Evolutionary conservation across 1,140 invertebrate genomes (phyloP), one percentile per base, ranked within the genome.

Genomic region (Drosophila erecta): DNA sequence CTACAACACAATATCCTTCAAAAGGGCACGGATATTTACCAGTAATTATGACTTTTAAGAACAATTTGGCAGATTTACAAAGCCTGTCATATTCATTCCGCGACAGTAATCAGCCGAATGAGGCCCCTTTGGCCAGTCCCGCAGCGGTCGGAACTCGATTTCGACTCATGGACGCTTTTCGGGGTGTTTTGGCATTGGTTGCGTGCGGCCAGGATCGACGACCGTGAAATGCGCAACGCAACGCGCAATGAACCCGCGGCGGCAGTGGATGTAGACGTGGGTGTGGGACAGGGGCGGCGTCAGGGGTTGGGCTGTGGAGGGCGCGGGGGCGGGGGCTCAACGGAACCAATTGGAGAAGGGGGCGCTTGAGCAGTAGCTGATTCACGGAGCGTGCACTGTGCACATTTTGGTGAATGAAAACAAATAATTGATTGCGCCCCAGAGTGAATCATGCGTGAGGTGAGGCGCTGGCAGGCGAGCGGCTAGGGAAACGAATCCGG

Each of bases 191-290:
- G 51, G 27, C 22, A 38, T 51, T 49, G 70, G 66, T 81, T 83
- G 74, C 55, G 79, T 89, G 84, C 84, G 87, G 84, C 79, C 84
- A 86, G 84, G 84, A 87, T 87, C 84, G 84, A 87, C 79, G 84
- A 89, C 84, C 84, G 84, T 87, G 84, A 87, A 86, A 89, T 89
- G 83, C 57, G 60, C 60, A 65, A 70, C 80, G 64, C 64, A 85
- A 84, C 84, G 84, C 84, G 89, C 84, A 87, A 89, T 89, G 84
- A 87, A 87, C 84, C 51, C 79, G 73, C 66, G 59, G 30, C 30
- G 30, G 30, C 30, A 38, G 14, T 38, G 37, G 37, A 38, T 14
- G 50, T 37, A 12, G 12, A 37, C 4, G 50, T 14, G 44, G 59
- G n/a, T 27, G 37, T 1, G 61, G 41, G 59, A 30, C 30, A 30